Conservation (phyloP, 2,113 vertebrate genomes). For the Ceyx melanurus region DNA sequence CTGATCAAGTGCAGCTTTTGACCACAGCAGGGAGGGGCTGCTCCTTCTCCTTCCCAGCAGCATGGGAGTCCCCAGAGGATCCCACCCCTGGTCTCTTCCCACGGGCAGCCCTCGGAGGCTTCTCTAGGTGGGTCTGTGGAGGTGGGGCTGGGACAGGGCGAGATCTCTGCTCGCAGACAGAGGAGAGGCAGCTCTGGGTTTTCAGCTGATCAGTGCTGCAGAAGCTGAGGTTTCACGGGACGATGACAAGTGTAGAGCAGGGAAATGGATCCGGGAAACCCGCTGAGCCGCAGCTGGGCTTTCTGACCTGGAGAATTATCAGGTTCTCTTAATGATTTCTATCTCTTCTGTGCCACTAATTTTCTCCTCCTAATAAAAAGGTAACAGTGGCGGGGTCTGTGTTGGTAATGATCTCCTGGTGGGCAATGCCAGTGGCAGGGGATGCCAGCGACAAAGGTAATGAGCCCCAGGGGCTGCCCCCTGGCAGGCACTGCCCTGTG, state of each 20-base stretch:
- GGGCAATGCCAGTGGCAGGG: neutral
- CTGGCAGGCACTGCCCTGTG: neutral
- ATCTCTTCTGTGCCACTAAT: neutral
- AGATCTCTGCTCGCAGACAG: neutral
- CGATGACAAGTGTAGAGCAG: neutral
- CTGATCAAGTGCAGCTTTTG: neutral
- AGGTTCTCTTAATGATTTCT: neutral
- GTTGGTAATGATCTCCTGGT: neutral
- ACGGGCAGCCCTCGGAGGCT: neutral
- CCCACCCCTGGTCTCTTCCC: fast-evolving
- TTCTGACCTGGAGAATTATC: neutral
- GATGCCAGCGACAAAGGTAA: neutral
- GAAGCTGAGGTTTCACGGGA: neutral
- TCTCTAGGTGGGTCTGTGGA: fast-evolving
- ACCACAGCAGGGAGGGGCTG: fast-evolving
- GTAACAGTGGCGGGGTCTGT: neutral
- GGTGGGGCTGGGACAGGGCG: neutral
- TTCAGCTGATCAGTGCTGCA: fast-evolving
- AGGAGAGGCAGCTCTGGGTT: fast-evolving
- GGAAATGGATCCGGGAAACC: neutral
- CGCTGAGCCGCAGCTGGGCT: neutral
- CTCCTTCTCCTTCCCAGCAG: neutral
- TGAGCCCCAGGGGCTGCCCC: neutral
- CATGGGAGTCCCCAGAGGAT: neutral
- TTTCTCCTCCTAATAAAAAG: neutral